phyloP scores from a whole-genome alignment of 2,888 invertebrate species.

The Athalia circularis region DNA sequence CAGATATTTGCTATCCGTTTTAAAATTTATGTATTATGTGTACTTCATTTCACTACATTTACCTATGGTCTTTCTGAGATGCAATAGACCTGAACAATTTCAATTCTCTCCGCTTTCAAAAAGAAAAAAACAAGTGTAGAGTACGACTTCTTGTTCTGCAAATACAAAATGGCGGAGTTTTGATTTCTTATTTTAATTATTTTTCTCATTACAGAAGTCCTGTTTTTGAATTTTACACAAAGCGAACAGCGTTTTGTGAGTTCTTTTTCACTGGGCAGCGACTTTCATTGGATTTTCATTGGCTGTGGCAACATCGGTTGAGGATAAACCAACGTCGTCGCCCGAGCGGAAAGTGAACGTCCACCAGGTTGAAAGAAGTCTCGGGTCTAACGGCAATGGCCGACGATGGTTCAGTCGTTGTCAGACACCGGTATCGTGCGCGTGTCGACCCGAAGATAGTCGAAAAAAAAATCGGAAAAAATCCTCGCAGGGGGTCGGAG shows the following conservation, averaged over 20 bases:
- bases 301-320: background rate
- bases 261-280: background rate
- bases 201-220: background rate
- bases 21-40: too few relatives aligned
- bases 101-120: too few relatives aligned
- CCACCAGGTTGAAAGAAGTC: slow-evolving; percentile 12
- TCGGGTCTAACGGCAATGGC: slow-evolving; percentile 42
- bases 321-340: slow-evolving; percentile 8
- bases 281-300: slow-evolving; percentile 35
- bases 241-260: background rate
- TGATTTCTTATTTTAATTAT: too few relatives aligned
- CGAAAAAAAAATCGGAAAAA: background rate
- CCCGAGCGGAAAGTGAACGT: slow-evolving; percentile 48
- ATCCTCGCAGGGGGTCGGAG: slow-evolving; percentile 16
- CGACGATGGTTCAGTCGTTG: slow-evolving; percentile 41
- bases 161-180: too few relatives aligned
- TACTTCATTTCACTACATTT: too few relatives aligned
- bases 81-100: too few relatives aligned
- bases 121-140: too few relatives aligned
- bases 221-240: slow-evolving; percentile 3
- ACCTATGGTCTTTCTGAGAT: too few relatives aligned
- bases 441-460: slow-evolving; percentile 22
- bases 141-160: too few relatives aligned
- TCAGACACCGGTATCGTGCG: slow-evolving; percentile 45
- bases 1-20: too few relatives aligned